These are phyloP conservation scores for Cephalopholis sonnerati DNA, from an alignment of 2,113 vertebrate species.

Conservation along the genomic window DNA sequence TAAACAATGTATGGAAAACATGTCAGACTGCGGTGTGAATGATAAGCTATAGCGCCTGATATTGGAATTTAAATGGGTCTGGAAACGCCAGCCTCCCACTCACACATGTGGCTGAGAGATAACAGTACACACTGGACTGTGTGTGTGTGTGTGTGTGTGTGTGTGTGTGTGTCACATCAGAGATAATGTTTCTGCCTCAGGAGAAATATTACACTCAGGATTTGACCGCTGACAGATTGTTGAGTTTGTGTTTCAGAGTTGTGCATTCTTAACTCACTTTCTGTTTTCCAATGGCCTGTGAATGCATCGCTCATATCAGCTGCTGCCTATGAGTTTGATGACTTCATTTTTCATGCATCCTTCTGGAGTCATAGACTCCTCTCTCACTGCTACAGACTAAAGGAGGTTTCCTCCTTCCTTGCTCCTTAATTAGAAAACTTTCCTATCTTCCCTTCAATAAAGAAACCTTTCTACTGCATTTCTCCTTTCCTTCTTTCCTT, in stretches of 20 bases:
- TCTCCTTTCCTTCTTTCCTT: not conserved
- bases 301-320: not conserved
- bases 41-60: conserved; percentile 37
- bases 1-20: not conserved
- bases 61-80: conserved; percentile 52
- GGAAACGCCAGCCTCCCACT: conserved; percentile 40
- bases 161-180: conserved; percentile 13
- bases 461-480: not conserved
- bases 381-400: no score
- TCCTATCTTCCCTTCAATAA: not conserved
- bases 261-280: no score
- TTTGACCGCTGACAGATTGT: conserved; percentile 28
- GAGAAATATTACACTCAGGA: conserved; percentile 13
- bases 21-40: not conserved
- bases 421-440: not conserved
- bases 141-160: conserved; percentile 37
- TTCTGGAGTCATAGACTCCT: not conserved
- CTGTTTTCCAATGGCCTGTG: not conserved
- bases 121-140: conserved; percentile 29
- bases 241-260: not conserved
- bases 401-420: not conserved
- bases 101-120: conserved; percentile 48
- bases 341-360: not conserved
- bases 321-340: not conserved
- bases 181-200: conserved; percentile 19